phyloP scores from a whole-genome alignment of 1,140 invertebrate species.

The Eurosta solidaginis region DNA sequence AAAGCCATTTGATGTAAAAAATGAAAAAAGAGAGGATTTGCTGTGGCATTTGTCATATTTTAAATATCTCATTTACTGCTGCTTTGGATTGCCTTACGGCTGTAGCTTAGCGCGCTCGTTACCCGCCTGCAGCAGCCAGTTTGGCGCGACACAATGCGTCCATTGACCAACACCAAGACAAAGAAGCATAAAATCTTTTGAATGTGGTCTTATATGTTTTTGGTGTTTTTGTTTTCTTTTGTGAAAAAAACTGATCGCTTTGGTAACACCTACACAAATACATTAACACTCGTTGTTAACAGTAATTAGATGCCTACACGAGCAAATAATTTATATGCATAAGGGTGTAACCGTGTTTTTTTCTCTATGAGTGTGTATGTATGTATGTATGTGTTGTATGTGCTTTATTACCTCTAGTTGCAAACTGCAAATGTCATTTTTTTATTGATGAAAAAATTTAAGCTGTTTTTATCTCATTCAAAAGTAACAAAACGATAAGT shows the following conservation, averaged over 20 bases:
- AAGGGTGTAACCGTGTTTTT: no score
- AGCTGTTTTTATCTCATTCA: constrained; percentile 17
- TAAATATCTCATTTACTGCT: background rate
- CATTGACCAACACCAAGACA: background rate
- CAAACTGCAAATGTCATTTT: background rate
- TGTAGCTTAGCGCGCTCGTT: background rate
- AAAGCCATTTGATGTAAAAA: background rate
- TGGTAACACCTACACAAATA: background rate
- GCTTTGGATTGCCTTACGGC: background rate
- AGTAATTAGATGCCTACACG: constrained; percentile 6
- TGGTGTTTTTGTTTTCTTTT: no score
- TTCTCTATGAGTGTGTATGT: no score
- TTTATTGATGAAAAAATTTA: background rate
- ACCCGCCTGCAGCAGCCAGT: background rate
- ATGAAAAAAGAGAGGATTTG: no score
- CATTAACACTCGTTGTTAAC: background rate
- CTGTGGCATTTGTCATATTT: background rate
- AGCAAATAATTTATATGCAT: background rate
- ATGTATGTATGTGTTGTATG: background rate
- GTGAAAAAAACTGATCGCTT: background rate
- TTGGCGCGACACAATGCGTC: background rate
- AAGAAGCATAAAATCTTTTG: background rate
- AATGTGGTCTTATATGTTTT: constrained; percentile 8
- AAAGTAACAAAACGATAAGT: background rate
- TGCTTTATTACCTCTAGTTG: background rate